A percentile compares a stretch with the other conserved stretches of the same genome.
Evolutionary conservation across 2,888 invertebrate genomes (phyloP).

Genomic region (Cosmopolites sordidus): DNA sequence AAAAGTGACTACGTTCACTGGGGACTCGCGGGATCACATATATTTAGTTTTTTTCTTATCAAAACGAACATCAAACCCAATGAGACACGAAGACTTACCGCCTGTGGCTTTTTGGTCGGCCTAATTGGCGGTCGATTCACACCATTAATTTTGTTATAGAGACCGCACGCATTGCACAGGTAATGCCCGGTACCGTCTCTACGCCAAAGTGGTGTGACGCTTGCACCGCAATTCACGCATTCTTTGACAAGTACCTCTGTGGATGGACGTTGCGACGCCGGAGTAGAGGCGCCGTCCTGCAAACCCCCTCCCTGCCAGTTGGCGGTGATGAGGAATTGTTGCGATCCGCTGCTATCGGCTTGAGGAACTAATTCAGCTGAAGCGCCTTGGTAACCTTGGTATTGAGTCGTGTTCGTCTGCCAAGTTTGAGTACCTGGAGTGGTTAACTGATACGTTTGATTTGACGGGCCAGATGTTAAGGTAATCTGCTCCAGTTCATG

Average conservation of each 20-base stretch:
- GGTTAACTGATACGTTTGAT: conserved; percentile 28
- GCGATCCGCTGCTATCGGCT: conserved; percentile 23
- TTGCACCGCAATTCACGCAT: conserved; percentile 64
- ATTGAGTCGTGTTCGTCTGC: conserved; percentile 17
- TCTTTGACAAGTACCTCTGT: conserved; percentile 61
- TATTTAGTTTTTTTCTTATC: too few relatives aligned
- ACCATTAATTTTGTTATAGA: conserved; percentile 59
- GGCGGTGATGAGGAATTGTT: conserved; percentile 20
- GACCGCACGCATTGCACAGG: conserved; percentile 79
- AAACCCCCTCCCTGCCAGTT: conserved; percentile 18
- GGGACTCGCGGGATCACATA: too few relatives aligned
- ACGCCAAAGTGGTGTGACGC: conserved; percentile 76
- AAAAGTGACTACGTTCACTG: too few relatives aligned
- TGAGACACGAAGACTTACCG: conserved; percentile 46
- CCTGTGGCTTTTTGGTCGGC: conserved; percentile 61
- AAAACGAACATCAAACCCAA: conserved; percentile 25
- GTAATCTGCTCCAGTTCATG: conserved; percentile 58
- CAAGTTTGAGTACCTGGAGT: conserved; percentile 4
- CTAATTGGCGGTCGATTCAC: conserved; percentile 74
- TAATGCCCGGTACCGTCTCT: conserved; percentile 83
- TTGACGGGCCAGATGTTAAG: conserved; percentile 48
- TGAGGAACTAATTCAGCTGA: conserved; percentile 29
- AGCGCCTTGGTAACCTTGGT: conserved; percentile 33
- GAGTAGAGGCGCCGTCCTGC: conserved; percentile 6
- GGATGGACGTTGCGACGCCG: conserved; percentile 11